phyloP scores from a whole-genome alignment of 2,113 vertebrate species.

The Odocoileus virginianus region DNA sequence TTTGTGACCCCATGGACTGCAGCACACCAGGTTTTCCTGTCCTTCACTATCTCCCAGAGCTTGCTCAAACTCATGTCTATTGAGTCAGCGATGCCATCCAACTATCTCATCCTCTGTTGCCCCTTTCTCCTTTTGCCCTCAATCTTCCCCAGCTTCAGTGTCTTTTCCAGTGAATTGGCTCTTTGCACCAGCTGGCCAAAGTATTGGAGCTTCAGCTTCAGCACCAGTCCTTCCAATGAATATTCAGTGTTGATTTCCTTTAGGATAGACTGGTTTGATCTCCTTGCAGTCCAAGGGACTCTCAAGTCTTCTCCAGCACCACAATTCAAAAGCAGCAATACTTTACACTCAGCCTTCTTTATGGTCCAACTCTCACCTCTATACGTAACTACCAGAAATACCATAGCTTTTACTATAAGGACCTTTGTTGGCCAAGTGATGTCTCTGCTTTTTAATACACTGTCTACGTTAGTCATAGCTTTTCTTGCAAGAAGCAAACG shows the following conservation, averaged over 20 bases:
- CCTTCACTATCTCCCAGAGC: neutral
- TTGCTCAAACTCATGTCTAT: neutral
- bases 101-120: neutral
- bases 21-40: neutral
- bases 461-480: neutral
- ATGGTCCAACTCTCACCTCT: neutral
- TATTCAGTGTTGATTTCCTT: neutral
- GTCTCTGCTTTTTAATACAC: neutral
- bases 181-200: neutral
- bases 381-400: neutral
- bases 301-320: neutral
- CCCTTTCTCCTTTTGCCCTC: neutral
- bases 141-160: neutral
- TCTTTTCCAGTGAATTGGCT: neutral
- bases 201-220: neutral
- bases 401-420: neutral
- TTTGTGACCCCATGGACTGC: neutral
- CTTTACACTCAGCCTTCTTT: neutral
- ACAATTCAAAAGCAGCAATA: neutral
- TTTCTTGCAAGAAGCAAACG: neutral
- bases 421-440: neutral
- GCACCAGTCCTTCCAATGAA: neutral
- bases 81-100: neutral
- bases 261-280: neutral
- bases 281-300: neutral